Base-by-base conservation (phyloP, 30 jellyfish, hydroid and myxozoan species). In the Aurelia aurita complex sp. Pacific region DNA sequence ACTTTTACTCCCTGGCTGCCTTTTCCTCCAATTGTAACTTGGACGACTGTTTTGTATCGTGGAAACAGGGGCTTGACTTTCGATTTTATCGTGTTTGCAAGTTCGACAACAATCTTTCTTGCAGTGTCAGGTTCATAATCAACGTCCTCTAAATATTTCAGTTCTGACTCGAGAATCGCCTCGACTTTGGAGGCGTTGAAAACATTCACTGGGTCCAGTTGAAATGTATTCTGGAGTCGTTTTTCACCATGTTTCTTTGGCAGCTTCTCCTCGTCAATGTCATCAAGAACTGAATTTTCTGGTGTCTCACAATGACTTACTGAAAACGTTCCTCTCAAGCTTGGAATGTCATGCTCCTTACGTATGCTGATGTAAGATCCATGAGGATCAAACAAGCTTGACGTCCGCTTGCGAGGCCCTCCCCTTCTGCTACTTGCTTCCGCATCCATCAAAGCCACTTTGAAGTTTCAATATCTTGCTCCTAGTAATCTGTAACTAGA, bases 11-110 rank as follows among this genome's bases (percentile, higher is more conserved):
- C 96, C 43, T 86, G 96, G 63, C 73, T 42, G 12, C 66, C 82
- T 40, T 77, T 86, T 23, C 81, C 96, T 7, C 96, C 96, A 6
- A 86, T 77, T 54, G 85, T 86, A 1, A 86, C 89, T 34, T 62
- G 85, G 12, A 86, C 90, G 35, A 86, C 83, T 34, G 23, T 32
- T 60, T 86, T 86, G 63, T 86, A 86, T 18, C 96, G 87, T 1
- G 87, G 89, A 64, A 65, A 86, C 23, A 86, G 96, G 3, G 64
- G 63, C 53, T 75, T 77, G 43, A 86, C 75, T 38, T 77, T 80
- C 85, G 83, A 5, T 67, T 71, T 86, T 59, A 86, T 86, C 19
- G 70, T 13, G 64, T 86, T 74, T n/a, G 90, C 81, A 53, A 86
- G 84, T 38, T 70, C 85, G 32, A 38, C 69, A 16, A 86, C 73